Evolutionary conservation across 2,113 vertebrate species (phyloP).

Genomic region (Picathartes gymnocephalus): DNA sequence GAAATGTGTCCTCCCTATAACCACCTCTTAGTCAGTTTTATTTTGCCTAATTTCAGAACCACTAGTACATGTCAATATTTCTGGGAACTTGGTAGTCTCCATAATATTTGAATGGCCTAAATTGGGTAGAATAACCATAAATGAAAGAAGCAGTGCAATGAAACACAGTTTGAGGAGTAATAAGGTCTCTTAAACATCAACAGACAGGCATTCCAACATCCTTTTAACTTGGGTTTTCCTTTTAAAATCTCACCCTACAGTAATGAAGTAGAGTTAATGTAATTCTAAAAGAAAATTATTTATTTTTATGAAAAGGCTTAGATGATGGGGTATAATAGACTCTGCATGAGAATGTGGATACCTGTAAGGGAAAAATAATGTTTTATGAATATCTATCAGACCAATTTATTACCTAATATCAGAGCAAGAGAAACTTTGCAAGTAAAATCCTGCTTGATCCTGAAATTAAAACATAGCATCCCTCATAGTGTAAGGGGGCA

Average conservation of each 20-base stretch:
- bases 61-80: background rate
- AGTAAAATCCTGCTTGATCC: background rate
- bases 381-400: background rate
- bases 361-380: background rate
- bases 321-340: background rate
- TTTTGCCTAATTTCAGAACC: background rate
- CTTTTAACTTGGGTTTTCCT: background rate
- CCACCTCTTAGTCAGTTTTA: background rate
- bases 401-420: background rate
- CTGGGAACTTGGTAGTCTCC: background rate
- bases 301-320: background rate
- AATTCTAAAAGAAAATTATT: background rate
- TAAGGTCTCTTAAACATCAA: background rate
- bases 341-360: background rate
- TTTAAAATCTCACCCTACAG: background rate
- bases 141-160: background rate
- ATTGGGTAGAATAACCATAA: background rate
- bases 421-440: background rate
- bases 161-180: background rate
- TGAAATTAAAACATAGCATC: background rate
- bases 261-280: background rate
- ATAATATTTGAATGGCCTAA: background rate
- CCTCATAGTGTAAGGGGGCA: rapidly evolving
- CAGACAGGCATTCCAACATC: background rate
- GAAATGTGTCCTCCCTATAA: background rate